phyloP scores from a whole-genome alignment of 2,888 invertebrate species.

The Nomada hirtipes region DNA sequence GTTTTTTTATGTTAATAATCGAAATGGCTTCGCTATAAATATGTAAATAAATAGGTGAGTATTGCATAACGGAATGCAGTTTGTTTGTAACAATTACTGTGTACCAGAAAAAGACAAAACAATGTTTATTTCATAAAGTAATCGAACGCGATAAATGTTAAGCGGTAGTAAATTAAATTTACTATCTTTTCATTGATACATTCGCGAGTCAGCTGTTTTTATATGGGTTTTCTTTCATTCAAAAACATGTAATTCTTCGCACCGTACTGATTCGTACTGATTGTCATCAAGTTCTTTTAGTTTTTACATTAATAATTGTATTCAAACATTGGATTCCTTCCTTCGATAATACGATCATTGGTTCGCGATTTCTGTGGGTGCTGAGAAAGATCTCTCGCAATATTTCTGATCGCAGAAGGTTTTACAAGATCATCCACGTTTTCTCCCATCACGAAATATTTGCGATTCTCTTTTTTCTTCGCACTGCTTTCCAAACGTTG shows the following conservation, averaged over 20 bases:
- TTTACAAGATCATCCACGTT: constrained; percentile 24
- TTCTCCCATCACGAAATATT: not conserved
- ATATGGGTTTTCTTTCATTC: not conserved
- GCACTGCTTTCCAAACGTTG: not conserved
- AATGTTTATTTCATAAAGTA: not conserved
- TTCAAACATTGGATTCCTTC: too few species aligned
- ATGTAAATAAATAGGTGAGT: too few species aligned
- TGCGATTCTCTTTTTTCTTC: constrained; percentile 1
- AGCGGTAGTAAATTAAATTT: not conserved
- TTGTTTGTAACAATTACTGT: too few species aligned
- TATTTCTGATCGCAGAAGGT: constrained; percentile 45
- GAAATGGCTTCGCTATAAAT: too few species aligned
- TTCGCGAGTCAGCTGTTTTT: not conserved
- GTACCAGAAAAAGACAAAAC: not conserved
- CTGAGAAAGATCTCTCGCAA: constrained; percentile 32
- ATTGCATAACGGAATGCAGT: too few species aligned
- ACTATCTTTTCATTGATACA: not conserved
- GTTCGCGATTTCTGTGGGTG: not conserved
- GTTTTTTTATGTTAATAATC: too few species aligned
- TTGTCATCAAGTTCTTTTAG: not conserved
- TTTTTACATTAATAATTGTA: too few species aligned
- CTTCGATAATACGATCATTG: not conserved
- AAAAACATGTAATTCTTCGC: not conserved
- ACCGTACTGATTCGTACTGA: not conserved
- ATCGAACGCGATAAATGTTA: not conserved